phyloP scores from a whole-genome alignment of 2,888 invertebrate species.

The Labia minor region DNA sequence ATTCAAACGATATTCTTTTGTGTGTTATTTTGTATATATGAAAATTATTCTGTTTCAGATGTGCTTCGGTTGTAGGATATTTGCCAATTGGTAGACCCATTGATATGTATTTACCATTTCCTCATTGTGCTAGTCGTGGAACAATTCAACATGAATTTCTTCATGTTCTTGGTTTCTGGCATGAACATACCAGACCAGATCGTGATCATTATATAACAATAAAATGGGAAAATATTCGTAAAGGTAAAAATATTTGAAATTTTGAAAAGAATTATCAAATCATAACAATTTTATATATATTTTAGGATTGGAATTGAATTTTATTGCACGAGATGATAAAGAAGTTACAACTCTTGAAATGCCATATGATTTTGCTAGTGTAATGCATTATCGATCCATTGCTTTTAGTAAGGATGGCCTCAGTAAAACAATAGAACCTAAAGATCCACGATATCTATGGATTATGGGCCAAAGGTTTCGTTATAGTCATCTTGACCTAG shows the following conservation, averaged over 20 bases:
- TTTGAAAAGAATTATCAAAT: background rate
- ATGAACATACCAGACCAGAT: conserved; percentile 32
- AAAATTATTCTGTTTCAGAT: conserved; percentile 25
- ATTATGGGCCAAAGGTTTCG: conserved; percentile 35
- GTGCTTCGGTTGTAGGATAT: conserved; percentile 31
- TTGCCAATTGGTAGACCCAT: conserved; percentile 24
- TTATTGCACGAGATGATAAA: conserved; percentile 27
- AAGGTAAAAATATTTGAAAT: conserved; percentile 26
- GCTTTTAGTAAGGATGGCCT: conserved; percentile 40
- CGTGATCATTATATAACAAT: conserved; percentile 30
- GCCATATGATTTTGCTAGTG: conserved; percentile 31
- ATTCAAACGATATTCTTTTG: too few species aligned
- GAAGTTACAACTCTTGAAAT: conserved; percentile 29
- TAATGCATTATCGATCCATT: conserved; percentile 38
- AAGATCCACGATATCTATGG: conserved; percentile 29
- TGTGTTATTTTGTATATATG: too few species aligned
- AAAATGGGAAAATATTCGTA: conserved; percentile 30
- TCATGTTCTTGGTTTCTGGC: conserved; percentile 33
- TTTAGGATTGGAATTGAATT: conserved; percentile 30
- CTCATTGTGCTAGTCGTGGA: conserved; percentile 29
- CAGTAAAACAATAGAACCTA: conserved; percentile 38
- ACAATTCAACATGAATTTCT: conserved; percentile 33
- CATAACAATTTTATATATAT: background rate
- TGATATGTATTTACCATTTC: conserved; percentile 29
- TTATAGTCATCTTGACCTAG: conserved; percentile 31